phyloP scores from a whole-genome alignment of 1,140 invertebrate species.

The Stratiolaelaps scimitus region DNA sequence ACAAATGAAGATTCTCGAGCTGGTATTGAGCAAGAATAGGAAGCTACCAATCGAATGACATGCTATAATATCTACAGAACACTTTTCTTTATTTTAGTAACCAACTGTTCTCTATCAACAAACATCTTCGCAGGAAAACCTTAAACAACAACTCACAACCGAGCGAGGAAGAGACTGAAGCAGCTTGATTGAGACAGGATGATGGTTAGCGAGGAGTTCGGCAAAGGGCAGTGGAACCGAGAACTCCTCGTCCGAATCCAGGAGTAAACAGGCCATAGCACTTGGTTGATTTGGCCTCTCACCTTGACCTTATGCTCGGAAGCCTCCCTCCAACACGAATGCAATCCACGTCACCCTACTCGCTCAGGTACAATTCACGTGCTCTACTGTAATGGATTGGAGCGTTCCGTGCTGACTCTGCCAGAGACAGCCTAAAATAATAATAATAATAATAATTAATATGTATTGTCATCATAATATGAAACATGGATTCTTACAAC shows the following conservation, averaged over 20 bases:
- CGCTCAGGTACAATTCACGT: neutral
- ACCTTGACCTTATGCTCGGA: neutral
- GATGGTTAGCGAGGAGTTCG: conserved; percentile 13
- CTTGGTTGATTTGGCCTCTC: neutral
- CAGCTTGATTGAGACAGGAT: conserved; percentile 12
- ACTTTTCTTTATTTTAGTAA: too few species aligned
- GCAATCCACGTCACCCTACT: too few species aligned
- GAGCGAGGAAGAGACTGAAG: neutral
- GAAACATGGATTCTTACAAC: too few species aligned
- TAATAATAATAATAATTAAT: too few species aligned
- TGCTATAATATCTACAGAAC: too few species aligned
- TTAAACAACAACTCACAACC: neutral
- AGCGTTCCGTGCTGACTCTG: neutral
- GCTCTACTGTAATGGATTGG: neutral
- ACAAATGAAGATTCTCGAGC: too few species aligned
- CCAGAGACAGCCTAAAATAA: neutral
- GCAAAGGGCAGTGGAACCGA: neutral
- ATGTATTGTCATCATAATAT: too few species aligned
- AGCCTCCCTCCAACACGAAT: neutral
- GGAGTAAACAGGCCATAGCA: neutral
- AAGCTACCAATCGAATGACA: too few species aligned
- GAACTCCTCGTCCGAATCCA: conserved; percentile 27
- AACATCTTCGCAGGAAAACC: too few species aligned
- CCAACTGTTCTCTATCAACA: too few species aligned
- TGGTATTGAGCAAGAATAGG: too few species aligned